Base-by-base conservation (phyloP, 2,797 vertebrate species). In the Emys orbicularis region DNA sequence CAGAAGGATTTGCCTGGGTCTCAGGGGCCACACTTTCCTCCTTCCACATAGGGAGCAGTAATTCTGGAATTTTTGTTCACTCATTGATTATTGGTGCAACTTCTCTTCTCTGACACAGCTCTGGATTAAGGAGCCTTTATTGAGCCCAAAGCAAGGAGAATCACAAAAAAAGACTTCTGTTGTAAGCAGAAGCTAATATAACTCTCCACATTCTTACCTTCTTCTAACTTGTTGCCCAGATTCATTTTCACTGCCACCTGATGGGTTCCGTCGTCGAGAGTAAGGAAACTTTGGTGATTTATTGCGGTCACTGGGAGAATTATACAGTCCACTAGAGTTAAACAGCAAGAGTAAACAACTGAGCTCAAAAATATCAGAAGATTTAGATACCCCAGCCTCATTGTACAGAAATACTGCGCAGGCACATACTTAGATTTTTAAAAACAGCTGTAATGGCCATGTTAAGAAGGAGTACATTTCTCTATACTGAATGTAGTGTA, bases 251-350 rank as follows among this genome's bases (percentile, higher is more conserved):
- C 98, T 99, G 85, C 98, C 98, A 25, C 98, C 98, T 1, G 99
- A 99, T 1, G 98, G 98, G 81, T 98, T 98, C 37, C 98, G 98
- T 56, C 97, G 97, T n/a, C 98, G 98, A 3, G 98, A 87, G 53
- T 96, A 98, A n/a, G 98, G 98, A 95, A 99, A 99, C 96, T 99
- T 99, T 13, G 99, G 99, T 56, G 99, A 99, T 96, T 98, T 99
- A 68, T 96, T 98, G 88, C 98, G 98, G 87, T 99, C 99, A 61
- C 76, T 98, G 95, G 98, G 96, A 90, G 98, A 98, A 98, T 98
- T 98, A 94, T 98, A 99, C 53, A 99, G 97, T 18, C 99, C 99
- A 68, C 99, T 99, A 87, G 57, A 84, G 72, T 88, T 41, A 91
- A 81, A 95, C 97, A 96, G 29, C 44, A 90, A 96, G 3, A 90